These are phyloP conservation scores for Murina feae DNA, from an alignment of 2,113 vertebrate species.

Conservation along the genomic window DNA sequence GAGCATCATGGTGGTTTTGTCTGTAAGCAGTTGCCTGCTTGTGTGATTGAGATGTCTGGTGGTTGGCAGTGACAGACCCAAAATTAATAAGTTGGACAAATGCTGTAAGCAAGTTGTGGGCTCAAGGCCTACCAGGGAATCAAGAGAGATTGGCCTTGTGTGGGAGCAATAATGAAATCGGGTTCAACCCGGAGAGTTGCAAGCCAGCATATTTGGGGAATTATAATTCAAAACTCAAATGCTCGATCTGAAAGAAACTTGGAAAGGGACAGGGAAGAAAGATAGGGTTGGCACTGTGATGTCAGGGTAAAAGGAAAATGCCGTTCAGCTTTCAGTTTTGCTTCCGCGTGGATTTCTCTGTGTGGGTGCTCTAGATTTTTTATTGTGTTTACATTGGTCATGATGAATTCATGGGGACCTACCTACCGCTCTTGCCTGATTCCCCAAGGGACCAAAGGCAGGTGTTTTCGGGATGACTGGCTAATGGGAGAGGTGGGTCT, in stretches of 20 bases:
- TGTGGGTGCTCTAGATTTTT: neutral
- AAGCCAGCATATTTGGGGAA: neutral
- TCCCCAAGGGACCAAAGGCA: neutral
- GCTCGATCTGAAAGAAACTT: slow-evolving; percentile 31
- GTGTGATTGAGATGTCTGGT: neutral
- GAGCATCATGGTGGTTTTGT: neutral
- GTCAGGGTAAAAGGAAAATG: neutral
- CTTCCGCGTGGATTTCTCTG: neutral
- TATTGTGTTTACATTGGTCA: neutral
- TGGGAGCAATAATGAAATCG: neutral
- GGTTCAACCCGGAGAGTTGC: slow-evolving; percentile 11
- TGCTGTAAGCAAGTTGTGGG: neutral
- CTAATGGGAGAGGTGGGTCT: neutral
- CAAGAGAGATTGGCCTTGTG: slow-evolving; percentile 16
- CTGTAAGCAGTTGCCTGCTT: neutral
- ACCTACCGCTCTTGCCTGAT: neutral
- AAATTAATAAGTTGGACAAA: slow-evolving; percentile 13
- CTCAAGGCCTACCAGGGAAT: slow-evolving; percentile 11
- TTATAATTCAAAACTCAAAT: slow-evolving; percentile 40
- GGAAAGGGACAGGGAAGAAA: neutral
- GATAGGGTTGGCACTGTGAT: neutral
- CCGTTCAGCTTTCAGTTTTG: neutral
- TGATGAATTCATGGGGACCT: neutral
- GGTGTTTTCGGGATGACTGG: neutral
- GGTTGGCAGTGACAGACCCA: neutral